Percentiles rank a stretch among this genome's conserved stretches.
Evolutionary conservation across 2,888 invertebrate genomes (phyloP).

Genomic region (Diadegma fenestrale): DNA sequence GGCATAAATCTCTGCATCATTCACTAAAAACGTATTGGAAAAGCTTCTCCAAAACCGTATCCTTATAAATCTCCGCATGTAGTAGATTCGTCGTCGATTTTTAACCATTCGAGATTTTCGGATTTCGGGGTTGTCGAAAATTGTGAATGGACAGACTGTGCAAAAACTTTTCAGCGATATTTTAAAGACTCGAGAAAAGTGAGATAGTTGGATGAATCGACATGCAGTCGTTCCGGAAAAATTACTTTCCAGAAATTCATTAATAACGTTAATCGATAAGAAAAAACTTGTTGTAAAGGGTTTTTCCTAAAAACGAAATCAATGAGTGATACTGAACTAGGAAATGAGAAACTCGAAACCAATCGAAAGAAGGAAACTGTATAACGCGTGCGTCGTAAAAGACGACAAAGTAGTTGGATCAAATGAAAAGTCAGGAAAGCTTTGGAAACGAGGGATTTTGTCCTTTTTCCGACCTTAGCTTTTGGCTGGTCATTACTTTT

Average conservation of each 20-base stretch:
- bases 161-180: background rate
- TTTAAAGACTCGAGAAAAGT: background rate
- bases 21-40: background rate
- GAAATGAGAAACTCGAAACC: background rate
- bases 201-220: background rate
- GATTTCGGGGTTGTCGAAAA: background rate
- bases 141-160: background rate
- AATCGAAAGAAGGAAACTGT: background rate
- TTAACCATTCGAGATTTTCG: background rate
- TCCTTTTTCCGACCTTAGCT: slow-evolving; percentile 9
- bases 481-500: slow-evolving; percentile 38
- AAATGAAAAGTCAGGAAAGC: slow-evolving; percentile 11
- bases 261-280: background rate
- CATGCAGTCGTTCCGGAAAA: background rate
- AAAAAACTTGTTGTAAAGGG: slow-evolving; percentile 1
- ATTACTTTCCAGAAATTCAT: background rate
- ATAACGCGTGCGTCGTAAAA: slow-evolving; percentile 6
- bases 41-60: background rate
- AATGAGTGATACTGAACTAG: background rate
- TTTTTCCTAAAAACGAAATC: slow-evolving; percentile 1
- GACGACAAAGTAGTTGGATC: slow-evolving; percentile 28
- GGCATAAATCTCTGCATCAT: background rate
- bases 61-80: background rate
- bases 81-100: background rate
- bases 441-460: slow-evolving; percentile 11